A percentile compares a stretch with the other conserved stretches of the same genome.
phyloP scores from a whole-genome alignment of 1,140 invertebrate genomes.

The Listronotus bonariensis region DNA sequence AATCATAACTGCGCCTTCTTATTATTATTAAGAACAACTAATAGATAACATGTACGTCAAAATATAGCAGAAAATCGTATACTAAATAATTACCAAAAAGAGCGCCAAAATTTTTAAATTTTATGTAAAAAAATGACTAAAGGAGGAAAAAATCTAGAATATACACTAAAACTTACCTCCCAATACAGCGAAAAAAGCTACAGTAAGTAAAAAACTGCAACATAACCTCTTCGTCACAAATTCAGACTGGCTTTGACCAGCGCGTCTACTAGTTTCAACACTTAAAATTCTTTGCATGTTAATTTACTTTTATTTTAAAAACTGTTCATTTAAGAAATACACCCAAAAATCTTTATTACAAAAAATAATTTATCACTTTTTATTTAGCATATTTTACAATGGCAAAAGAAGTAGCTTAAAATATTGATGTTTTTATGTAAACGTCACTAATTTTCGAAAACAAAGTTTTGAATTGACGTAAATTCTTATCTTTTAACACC shows the following conservation, averaged over 20 bases:
- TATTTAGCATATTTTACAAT: background rate
- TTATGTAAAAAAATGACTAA: too few relatives aligned
- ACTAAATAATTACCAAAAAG: too few relatives aligned
- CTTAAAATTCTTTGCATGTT: conserved; percentile 45
- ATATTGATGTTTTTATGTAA: background rate
- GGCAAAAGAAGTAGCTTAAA: background rate
- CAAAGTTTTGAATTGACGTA: background rate
- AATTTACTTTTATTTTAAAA: background rate
- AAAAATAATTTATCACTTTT: background rate
- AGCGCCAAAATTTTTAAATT: too few relatives aligned
- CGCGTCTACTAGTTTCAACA: conserved; percentile 37
- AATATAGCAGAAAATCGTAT: too few relatives aligned
- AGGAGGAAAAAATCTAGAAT: too few relatives aligned
- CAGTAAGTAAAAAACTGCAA: conserved; percentile 58
- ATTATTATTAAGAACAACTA: too few relatives aligned
- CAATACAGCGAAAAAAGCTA: conserved; percentile 58
- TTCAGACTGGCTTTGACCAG: conserved; percentile 48
- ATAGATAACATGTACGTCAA: too few relatives aligned
- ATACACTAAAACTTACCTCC: conserved; percentile 53
- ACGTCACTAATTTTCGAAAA: too few relatives aligned
- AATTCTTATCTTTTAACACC: background rate
- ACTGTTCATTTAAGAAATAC: background rate
- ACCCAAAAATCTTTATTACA: background rate
- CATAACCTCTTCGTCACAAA: conserved; percentile 61
- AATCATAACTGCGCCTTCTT: too few relatives aligned